Conservation (phyloP, 2,888 invertebrate genomes). For the Mythimna ferrago region DNA sequence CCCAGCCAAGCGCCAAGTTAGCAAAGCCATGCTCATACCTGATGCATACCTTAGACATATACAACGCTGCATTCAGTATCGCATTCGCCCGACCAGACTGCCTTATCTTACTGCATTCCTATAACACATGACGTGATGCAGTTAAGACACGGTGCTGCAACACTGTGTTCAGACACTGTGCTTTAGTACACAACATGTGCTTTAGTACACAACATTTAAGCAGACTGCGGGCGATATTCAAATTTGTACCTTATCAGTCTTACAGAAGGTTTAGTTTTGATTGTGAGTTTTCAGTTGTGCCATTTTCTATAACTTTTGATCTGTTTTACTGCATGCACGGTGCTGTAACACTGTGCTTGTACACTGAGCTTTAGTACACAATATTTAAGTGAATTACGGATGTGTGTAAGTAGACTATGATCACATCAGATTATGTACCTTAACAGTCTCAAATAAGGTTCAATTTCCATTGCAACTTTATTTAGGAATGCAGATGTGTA, state of each 20-base stretch:
- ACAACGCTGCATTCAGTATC: conserved; percentile 92
- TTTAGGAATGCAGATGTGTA: neutral
- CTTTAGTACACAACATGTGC: conserved; percentile 48
- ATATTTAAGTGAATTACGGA: too few relatives aligned
- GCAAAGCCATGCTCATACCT: conserved; percentile 68
- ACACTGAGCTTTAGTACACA: too few relatives aligned
- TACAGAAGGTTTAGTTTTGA: neutral
- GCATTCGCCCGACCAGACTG: conserved; percentile 91
- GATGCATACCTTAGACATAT: conserved; percentile 92
- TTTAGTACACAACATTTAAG: conserved; percentile 44
- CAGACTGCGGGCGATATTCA: neutral
- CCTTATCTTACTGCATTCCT: conserved; percentile 92
- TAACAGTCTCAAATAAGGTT: neutral
- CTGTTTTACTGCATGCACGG: too few relatives aligned
- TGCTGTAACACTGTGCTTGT: too few relatives aligned
- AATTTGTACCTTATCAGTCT: neutral
- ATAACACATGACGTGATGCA: conserved; percentile 78
- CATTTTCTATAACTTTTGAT: too few relatives aligned
- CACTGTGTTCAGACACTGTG: conserved; percentile 36
- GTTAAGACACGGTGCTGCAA: conserved; percentile 69
- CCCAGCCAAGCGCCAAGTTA: conserved; percentile 63
- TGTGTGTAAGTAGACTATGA: neutral
- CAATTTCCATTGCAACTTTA: conserved; percentile 9
- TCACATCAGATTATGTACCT: neutral
- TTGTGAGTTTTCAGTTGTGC: neutral